These are phyloP conservation scores for human (Homo sapiens) DNA, from an alignment of 2,113 vertebrate species.

Conservation along the genomic window DNA sequence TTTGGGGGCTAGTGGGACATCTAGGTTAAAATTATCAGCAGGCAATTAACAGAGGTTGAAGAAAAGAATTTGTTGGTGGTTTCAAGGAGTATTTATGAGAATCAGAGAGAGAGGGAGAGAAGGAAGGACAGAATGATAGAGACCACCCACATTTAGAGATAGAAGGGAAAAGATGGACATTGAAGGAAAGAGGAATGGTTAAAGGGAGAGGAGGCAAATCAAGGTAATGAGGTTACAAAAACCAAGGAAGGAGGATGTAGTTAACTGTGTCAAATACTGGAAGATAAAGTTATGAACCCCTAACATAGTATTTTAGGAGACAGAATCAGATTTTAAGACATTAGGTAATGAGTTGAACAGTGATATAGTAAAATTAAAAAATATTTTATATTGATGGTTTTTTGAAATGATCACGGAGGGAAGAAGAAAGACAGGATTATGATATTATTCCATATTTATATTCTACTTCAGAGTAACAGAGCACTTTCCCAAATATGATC, in stretches of 20 bases:
- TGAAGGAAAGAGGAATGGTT: neutral
- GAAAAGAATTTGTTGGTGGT: neutral
- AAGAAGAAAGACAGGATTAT: neutral
- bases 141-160: neutral
- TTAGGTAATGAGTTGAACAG: neutral
- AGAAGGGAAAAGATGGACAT: neutral
- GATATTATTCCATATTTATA: neutral
- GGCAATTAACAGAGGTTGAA: neutral
- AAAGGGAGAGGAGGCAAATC: neutral
- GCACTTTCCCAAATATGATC: neutral
- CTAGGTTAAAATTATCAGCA: neutral
- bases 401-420: neutral
- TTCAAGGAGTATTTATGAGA: neutral
- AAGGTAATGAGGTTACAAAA: neutral
- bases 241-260: neutral
- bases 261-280: too few species aligned
- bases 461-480: neutral
- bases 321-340: constrained; percentile 5
- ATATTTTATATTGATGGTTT: neutral
- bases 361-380: neutral
- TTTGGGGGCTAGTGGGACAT: neutral
- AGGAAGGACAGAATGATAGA: neutral
- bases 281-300: neutral
- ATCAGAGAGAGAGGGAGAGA: neutral
- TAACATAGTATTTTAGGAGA: neutral